Conservation (phyloP, 2,113 vertebrate species). For the Nipponia nippon region DNA sequence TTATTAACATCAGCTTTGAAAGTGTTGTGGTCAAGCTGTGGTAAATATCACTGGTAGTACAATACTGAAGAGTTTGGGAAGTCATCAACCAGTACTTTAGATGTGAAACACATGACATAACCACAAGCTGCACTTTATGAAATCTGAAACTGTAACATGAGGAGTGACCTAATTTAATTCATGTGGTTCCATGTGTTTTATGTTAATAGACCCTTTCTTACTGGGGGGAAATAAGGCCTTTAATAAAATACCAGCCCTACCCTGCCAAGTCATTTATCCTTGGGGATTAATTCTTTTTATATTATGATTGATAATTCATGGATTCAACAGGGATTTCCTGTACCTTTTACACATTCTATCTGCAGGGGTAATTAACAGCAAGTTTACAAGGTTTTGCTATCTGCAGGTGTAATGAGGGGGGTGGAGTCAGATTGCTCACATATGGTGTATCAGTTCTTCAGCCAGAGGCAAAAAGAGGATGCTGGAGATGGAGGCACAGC, state of each 20-base stretch:
- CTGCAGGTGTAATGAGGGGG: background rate
- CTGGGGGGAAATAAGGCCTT: conserved; percentile 38
- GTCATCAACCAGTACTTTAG: conserved; percentile 63
- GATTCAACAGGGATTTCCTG: conserved; percentile 42
- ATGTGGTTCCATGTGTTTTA: conserved; percentile 77
- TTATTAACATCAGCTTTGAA: conserved; percentile 69
- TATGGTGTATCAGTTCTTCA: background rate
- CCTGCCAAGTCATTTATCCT: conserved; percentile 63
- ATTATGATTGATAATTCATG: conserved; percentile 64
- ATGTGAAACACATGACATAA: conserved; percentile 71
- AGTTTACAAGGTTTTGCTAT: conserved; percentile 30
- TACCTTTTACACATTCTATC: conserved; percentile 33
- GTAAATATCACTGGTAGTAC: conserved; percentile 51
- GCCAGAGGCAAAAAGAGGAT: background rate
- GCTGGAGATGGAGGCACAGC: background rate
- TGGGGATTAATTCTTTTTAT: conserved; percentile 65
- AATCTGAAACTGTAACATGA: conserved; percentile 85
- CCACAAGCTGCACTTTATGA: conserved; percentile 78
- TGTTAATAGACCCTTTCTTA: conserved; percentile 72
- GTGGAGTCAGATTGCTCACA: background rate
- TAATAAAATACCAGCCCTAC: conserved; percentile 61
- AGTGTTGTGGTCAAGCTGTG: conserved; percentile 40
- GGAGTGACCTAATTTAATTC: conserved; percentile 84
- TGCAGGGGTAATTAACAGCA: conserved; percentile 41
- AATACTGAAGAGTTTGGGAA: conserved; percentile 67